These are phyloP conservation scores for Neodiprion pinetum DNA, from an alignment of 1,140 invertebrate species.

Conservation along the genomic window DNA sequence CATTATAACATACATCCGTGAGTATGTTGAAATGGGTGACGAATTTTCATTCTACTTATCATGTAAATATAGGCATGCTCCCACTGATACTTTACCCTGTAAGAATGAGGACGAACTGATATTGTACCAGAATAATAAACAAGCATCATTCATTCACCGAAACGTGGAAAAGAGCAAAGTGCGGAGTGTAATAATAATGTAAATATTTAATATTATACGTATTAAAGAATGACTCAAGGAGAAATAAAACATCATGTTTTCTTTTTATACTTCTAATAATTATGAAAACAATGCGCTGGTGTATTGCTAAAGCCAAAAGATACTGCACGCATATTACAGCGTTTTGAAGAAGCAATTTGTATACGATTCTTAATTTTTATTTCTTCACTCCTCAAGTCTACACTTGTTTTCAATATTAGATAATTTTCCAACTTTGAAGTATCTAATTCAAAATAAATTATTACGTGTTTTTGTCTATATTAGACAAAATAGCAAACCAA, in stretches of 20 bases:
- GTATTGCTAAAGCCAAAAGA: no score
- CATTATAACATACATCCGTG: no score
- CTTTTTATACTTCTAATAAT: not conserved
- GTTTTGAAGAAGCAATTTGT: no score
- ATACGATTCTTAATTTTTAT: no score
- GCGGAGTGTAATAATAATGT: constrained; percentile 45
- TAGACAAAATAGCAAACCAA: no score
- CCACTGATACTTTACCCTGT: constrained; percentile 31
- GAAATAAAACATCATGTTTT: not conserved
- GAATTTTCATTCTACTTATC: not conserved
- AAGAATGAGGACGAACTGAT: constrained; percentile 27
- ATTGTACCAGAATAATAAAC: constrained; percentile 1
- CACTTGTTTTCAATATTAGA: no score
- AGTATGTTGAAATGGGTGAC: not conserved
- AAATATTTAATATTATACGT: constrained; percentile 32
- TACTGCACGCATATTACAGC: no score
- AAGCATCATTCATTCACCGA: not conserved
- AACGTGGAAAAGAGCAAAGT: constrained; percentile 40
- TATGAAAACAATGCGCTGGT: not conserved
- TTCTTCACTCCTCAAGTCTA: no score
- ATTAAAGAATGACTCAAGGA: constrained; percentile 1
- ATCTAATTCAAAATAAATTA: no score
- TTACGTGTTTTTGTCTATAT: no score
- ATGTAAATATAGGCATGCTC: constrained; percentile 40
- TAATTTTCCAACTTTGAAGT: no score